Conservation (phyloP, 2,888 invertebrate species). For the Pegoplata infirma region DNA sequence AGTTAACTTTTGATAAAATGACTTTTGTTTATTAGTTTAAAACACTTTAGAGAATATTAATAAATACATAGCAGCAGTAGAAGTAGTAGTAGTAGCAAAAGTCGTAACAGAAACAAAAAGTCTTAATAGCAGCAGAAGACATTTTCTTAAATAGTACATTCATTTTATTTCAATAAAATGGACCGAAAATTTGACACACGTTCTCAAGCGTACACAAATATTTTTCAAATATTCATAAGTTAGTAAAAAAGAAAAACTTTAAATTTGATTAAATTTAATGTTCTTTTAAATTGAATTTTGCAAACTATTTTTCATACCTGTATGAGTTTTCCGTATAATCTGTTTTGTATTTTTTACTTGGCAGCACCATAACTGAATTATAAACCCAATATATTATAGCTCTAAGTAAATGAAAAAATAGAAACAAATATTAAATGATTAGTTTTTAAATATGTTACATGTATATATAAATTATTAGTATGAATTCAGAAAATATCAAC, state of each 20-base stretch:
- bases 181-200: background rate
- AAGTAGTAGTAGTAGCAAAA: background rate
- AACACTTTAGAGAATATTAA: conserved; percentile 62
- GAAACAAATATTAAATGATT: conserved; percentile 17
- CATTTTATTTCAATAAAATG: conserved; percentile 17
- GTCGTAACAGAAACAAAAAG: too few relatives aligned
- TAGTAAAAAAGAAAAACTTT: background rate
- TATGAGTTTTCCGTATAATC: conserved; percentile 92
- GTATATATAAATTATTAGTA: too few relatives aligned
- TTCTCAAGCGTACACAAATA: background rate
- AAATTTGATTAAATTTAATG: background rate
- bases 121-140: too few relatives aligned
- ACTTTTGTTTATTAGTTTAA: conserved; percentile 64
- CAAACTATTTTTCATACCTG: conserved; percentile 79
- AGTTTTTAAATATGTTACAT: too few relatives aligned
- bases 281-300: background rate
- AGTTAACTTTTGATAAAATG: conserved; percentile 58
- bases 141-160: conserved; percentile 18
- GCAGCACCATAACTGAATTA: conserved; percentile 92
- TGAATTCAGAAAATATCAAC: conserved; percentile 62
- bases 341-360: conserved; percentile 92
- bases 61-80: background rate
- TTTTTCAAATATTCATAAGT: background rate
- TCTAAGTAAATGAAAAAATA: conserved; percentile 75
- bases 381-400: conserved; percentile 96